phyloP scores from a whole-genome alignment of 2,888 invertebrate species.

The Zaprionus lineosus region DNA sequence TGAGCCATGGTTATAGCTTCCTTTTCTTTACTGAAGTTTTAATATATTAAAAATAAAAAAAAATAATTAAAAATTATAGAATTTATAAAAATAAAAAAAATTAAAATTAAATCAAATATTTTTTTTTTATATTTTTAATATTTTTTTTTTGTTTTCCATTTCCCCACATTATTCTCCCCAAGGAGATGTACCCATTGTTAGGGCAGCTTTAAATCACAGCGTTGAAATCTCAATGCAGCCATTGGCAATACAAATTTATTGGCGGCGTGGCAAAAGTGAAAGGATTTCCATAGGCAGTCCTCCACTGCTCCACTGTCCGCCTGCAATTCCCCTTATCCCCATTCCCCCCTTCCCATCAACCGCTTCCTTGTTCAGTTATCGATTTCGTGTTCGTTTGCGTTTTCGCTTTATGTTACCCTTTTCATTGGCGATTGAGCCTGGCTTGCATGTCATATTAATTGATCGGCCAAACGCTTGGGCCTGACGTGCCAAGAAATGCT shows the following conservation, averaged over 20 bases:
- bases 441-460: slow-evolving; percentile 75
- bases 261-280: slow-evolving; percentile 61
- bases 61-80: too few species aligned
- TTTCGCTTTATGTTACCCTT: slow-evolving; percentile 59
- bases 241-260: slow-evolving; percentile 54
- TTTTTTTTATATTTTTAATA: too few species aligned
- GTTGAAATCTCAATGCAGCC: slow-evolving; percentile 26
- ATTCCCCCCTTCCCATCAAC: too few species aligned
- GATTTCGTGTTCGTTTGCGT: slow-evolving; percentile 10
- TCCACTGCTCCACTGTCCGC: slow-evolving; percentile 32
- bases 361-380: too few species aligned
- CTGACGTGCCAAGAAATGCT: slow-evolving; percentile 50
- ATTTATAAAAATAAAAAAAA: too few species aligned
- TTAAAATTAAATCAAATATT: too few species aligned
- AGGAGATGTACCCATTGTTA: background rate
- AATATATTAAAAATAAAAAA: too few species aligned
- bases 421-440: slow-evolving; percentile 24
- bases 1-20: too few species aligned
- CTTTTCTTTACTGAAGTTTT: too few species aligned
- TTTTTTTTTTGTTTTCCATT: too few species aligned
- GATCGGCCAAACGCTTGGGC: slow-evolving; percentile 46
- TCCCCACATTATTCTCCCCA: background rate
- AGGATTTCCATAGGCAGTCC: slow-evolving; percentile 54
- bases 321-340: background rate
- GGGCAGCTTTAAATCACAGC: slow-evolving; percentile 16